Evolutionary conservation across 2,888 invertebrate genomes (phyloP).

Genomic region (Amphipyra tragopoginis): DNA sequence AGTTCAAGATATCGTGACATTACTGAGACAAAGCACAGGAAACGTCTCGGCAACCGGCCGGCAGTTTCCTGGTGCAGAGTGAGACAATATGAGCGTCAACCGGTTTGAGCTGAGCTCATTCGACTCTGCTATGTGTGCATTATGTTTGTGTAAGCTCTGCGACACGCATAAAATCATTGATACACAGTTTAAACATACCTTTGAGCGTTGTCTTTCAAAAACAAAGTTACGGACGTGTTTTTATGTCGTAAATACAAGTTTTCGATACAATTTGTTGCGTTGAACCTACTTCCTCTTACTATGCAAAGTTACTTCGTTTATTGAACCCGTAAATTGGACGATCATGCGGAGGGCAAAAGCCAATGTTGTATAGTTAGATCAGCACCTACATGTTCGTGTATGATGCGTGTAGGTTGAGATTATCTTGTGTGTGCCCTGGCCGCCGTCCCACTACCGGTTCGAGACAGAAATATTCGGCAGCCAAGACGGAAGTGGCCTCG

Average conservation of each 20-base stretch:
- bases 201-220: constrained; percentile 16
- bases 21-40: constrained; percentile 85
- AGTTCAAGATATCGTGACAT: constrained; percentile 69
- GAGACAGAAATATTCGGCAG: constrained; percentile 90
- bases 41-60: constrained; percentile 81
- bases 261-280: background rate
- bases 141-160: constrained; percentile 67
- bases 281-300: background rate
- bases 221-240: constrained; percentile 1
- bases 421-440: constrained; percentile 83
- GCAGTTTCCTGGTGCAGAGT: constrained; percentile 86
- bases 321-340: constrained; percentile 42
- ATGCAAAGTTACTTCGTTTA: constrained; percentile 45
- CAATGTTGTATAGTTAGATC: constrained; percentile 42
- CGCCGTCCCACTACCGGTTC: constrained; percentile 89
- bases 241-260: background rate
- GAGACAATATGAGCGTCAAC: constrained; percentile 87
- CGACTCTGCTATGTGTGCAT: constrained; percentile 70
- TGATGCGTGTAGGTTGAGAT: constrained; percentile 70
- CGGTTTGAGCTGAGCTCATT: constrained; percentile 85
- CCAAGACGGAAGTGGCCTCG: constrained; percentile 90
- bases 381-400: constrained; percentile 54
- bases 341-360: constrained; percentile 20
- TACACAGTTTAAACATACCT: constrained; percentile 6
- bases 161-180: constrained; percentile 63